These are phyloP conservation scores for Typhlomys cinereus DNA, from an alignment of 2,113 vertebrate species.

Conservation along the genomic window DNA sequence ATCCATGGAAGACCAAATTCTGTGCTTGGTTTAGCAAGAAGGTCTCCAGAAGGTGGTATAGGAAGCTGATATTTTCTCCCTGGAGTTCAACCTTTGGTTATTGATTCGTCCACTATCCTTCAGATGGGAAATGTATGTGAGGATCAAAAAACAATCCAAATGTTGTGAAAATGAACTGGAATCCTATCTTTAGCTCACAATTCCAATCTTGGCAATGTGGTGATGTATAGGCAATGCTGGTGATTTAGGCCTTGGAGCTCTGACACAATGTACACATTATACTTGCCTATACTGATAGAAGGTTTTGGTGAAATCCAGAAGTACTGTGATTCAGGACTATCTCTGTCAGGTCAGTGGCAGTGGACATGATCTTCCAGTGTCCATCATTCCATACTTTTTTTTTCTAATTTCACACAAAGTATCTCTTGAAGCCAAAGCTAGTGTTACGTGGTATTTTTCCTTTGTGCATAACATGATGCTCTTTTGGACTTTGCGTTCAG, in stretches of 20 bases:
- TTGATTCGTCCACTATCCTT: not conserved
- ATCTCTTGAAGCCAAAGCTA: not conserved
- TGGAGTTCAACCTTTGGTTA: too few species aligned
- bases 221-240: not conserved
- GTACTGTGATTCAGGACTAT: not conserved
- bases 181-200: not conserved
- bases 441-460: too few species aligned
- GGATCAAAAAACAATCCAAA: not conserved
- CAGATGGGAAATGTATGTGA: not conserved
- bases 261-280: too few species aligned
- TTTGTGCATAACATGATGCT: too few species aligned
- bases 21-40: too few species aligned
- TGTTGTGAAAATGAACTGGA: not conserved
- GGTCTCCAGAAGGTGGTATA: not conserved
- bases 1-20: not conserved
- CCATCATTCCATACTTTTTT: not conserved
- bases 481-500: too few species aligned
- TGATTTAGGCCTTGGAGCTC: not conserved
- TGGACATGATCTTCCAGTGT: not conserved
- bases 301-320: not conserved
- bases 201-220: not conserved
- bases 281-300: not conserved
- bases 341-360: not conserved
- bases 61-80: not conserved
- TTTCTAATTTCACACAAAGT: not conserved